Conservation (phyloP, 2,797 vertebrate species). For the Allenopithecus nigroviridis region DNA sequence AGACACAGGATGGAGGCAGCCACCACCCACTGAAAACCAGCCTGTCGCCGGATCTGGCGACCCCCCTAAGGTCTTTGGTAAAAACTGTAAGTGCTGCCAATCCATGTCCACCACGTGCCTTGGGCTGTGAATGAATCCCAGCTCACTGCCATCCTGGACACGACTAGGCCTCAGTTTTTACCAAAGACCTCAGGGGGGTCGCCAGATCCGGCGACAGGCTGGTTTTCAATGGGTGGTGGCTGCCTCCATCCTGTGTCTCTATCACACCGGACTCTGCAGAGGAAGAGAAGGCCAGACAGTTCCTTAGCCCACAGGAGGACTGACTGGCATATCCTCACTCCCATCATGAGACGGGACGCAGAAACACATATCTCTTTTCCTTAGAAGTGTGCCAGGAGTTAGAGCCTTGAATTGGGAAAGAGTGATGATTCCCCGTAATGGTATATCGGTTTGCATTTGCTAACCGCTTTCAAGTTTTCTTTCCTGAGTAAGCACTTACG, state of each 20-base stretch:
- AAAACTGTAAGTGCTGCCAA: not conserved
- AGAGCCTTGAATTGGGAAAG: not conserved
- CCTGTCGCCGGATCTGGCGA: no score
- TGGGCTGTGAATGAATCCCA: no score
- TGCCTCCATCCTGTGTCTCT: not conserved
- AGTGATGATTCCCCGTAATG: not conserved
- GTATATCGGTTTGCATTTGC: not conserved
- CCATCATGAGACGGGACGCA: rapidly evolving
- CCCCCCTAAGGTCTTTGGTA: not conserved
- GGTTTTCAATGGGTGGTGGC: not conserved
- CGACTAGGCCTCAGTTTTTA: not conserved
- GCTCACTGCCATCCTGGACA: no score
- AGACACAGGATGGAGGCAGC: not conserved
- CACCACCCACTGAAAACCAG: not conserved
- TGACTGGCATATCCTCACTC: not conserved
- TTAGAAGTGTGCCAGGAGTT: not conserved
- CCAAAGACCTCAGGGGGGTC: not conserved
- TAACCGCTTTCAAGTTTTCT: not conserved
- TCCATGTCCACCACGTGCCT: no score
- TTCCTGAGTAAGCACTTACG: not conserved
- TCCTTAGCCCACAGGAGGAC: not conserved
- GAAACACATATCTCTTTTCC: not conserved
- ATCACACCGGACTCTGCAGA: not conserved
- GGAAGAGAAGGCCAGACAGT: not conserved
- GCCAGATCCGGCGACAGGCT: no score